These are phyloP conservation scores for Istiophorus platypterus DNA, from an alignment of 2,113 vertebrate species.

Conservation along the genomic window DNA sequence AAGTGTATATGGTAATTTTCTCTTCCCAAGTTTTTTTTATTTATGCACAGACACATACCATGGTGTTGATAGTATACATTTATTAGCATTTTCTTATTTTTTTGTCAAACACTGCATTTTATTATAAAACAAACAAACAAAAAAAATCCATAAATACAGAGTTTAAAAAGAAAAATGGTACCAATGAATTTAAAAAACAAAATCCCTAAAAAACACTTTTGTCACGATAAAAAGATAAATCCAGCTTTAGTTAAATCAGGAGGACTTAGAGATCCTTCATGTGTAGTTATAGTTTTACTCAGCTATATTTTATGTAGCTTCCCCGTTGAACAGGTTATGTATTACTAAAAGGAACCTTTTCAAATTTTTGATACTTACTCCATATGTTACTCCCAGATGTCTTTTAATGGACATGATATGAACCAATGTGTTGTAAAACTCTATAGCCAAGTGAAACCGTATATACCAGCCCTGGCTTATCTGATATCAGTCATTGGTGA, in stretches of 20 bases:
- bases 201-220: slow-evolving; percentile 47
- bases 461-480: background rate
- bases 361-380: background rate
- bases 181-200: slow-evolving; percentile 31
- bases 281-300: slow-evolving; percentile 18
- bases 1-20: background rate
- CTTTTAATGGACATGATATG: background rate
- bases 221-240: slow-evolving; percentile 52
- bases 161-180: slow-evolving; percentile 44
- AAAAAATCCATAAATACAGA: slow-evolving; percentile 47
- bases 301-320: slow-evolving; percentile 12
- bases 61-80: slow-evolving; percentile 50
- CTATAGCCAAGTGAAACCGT: background rate
- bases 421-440: background rate
- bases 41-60: background rate
- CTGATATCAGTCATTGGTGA: background rate
- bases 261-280: slow-evolving; percentile 63
- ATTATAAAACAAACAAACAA: slow-evolving; percentile 54
- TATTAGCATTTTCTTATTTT: slow-evolving; percentile 56
- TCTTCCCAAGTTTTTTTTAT: background rate
- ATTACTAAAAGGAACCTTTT: slow-evolving; percentile 47
- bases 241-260: slow-evolving; percentile 51
- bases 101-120: slow-evolving; percentile 53
- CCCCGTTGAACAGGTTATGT: slow-evolving; percentile 11
- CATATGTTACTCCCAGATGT: background rate